Percentiles rank a stretch among this genome's conserved stretches.
These are phyloP conservation scores for Mobula hypostoma DNA, from an alignment of 2,113 vertebrate species.

Conservation along the genomic window DNA sequence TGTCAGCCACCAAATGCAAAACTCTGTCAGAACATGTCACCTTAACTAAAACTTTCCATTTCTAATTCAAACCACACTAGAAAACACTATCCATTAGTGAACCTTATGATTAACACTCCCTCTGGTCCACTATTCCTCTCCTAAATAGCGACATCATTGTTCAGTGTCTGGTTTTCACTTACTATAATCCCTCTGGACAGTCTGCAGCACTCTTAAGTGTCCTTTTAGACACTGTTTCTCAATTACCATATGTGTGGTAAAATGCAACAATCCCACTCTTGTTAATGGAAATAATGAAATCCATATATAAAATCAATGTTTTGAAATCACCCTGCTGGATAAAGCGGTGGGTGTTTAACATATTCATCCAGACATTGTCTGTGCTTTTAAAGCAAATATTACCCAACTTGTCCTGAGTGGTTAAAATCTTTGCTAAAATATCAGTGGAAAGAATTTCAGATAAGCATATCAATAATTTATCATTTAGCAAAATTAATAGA, in stretches of 20 bases:
- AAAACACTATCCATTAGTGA: constrained; percentile 3
- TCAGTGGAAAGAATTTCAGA: not conserved
- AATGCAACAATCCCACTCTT: constrained; percentile 19
- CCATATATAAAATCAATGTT: constrained; percentile 23
- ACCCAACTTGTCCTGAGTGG: not conserved
- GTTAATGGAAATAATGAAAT: constrained; percentile 21
- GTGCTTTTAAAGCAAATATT: constrained; percentile 21
- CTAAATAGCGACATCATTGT: constrained; percentile 14
- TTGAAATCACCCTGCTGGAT: not conserved
- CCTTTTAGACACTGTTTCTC: not conserved
- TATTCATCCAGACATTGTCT: not conserved
- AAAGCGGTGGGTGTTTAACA: not conserved
- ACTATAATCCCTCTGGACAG: not conserved
- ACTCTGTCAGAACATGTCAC: not conserved
- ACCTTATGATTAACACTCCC: constrained; percentile 29
- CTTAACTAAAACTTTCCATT: constrained; percentile 2
- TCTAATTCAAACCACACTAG: constrained; percentile 15
- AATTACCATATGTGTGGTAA: constrained; percentile 21
- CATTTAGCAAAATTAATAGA: not conserved
- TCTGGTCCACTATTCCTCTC: not conserved
- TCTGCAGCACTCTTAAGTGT: not conserved
- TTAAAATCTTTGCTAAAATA: not conserved
- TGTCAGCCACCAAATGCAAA: not conserved
- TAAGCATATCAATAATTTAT: not conserved
- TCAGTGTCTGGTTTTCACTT: constrained; percentile 1